Base-by-base conservation (phyloP, 2,888 invertebrate genomes). In the Lycophotia porphyrea region DNA sequence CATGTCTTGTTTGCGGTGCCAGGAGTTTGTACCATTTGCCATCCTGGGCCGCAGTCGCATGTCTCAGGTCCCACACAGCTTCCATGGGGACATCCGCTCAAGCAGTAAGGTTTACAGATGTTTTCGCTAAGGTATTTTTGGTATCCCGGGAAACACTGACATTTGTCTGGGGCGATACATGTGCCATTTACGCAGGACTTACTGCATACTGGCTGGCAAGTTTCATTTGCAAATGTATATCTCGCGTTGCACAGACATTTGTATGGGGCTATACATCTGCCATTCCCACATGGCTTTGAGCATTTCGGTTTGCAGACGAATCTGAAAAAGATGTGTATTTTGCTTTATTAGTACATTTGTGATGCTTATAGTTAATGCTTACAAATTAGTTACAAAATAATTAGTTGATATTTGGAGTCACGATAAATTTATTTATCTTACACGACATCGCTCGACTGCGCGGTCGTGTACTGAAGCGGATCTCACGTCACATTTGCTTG, bases 151-250 rank as follows among this genome's bases (percentile, higher is more conserved):
- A 73, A 31, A 70, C 84, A 84, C 52, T 81, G 34, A 34, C 84
- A 84, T 21, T 9, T 47, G 5, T 85, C 71, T 61, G 77, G 83
- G 11, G 75, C 80, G 4, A 67, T 18, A 39, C 84, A 84, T 36
- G 34, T 71, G 13, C 77, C 76, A 42, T 82, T 75, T 0, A 13
- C 3, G 47, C 84, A 84, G 4, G 67, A 11, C 5, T 76, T 71
- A 5, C 11, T 65, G 31, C 85, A 86, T 27, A 80, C 49, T 42
- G 84, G 84, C 49, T 60, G 44, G 60, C 85, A 85, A 55, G 71
- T 77, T 39, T n/a, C 60, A n/a, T 77, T 68, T 13, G 15, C n/a
- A 52, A 72, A 66, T 24, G 4, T 36, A 67, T 76, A 85, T 18
- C 84, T 82, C 0, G 39, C 21, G n/a, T 31, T 39, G 49, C 86